Evolutionary conservation across 2,113 vertebrate genomes (phyloP), one percentile per base, ranked within the genome.

Genomic region (Pluvialis apricaria): DNA sequence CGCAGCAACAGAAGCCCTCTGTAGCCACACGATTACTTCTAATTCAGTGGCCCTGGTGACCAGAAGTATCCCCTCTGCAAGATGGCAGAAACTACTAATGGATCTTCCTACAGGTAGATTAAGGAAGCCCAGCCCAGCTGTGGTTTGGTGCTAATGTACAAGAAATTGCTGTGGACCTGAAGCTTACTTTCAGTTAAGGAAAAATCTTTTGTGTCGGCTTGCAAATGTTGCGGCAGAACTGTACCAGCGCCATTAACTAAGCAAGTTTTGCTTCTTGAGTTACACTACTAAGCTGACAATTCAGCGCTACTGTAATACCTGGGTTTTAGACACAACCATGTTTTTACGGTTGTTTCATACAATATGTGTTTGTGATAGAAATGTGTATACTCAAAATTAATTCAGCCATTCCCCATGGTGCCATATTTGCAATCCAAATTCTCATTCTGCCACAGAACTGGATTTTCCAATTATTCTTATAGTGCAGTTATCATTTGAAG

Each of bases 221-320:
- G 31, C 28, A 80, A 52, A 18, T 24, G 2, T 76, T 55, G 13
- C 1, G 1, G 34, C 16, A 55, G 21, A 80, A 62, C 75, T 58
- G 68, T 80, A 49, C 28, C 16, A 5, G 4, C 24, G 36, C 66
- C 9, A 8, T 29, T 36, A 77, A 45, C 31, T 26, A 14, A 55
- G 13, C 10, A 34, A 70, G 28, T 69, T 88, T 80, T 82, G 34
- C 32, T 62, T 45, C 34, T 29, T 75, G 20, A 29, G 5, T 60
- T 64, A 24, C 13, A 20, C 34, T 51, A 6, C 26, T 10, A 47
- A 58, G 34, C 19, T 68, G 14, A 22, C 12, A 58, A 13, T n/a
- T 65, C 68, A 44, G 36, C 1, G 0, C n/a, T 13, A 22, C 10
- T 10, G 3, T 34, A n/a, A 32, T 51, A 29, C 1, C 22, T 2